A percentile compares a stretch with the other conserved stretches of the same genome.
These are phyloP conservation scores for Turdus rufiventris DNA, from an alignment of 2,113 vertebrate genomes.

Conservation along the genomic window DNA sequence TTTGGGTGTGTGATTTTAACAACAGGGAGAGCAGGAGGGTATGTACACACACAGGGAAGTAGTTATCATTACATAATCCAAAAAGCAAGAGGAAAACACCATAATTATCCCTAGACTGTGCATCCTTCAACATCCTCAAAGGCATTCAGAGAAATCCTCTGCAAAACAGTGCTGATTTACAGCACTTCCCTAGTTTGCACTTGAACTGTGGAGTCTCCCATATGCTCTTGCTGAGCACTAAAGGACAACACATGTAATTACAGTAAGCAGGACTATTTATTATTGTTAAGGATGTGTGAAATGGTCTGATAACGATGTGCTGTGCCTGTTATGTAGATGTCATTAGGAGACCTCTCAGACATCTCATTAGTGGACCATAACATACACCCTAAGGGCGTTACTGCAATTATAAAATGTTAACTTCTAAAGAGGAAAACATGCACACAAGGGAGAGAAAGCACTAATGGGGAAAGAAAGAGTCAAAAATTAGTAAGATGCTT, in stretches of 20 bases:
- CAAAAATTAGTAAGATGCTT: background rate
- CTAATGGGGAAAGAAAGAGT: background rate
- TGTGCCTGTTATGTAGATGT: background rate
- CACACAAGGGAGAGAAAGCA: background rate
- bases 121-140: background rate
- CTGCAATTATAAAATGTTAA: constrained; percentile 32
- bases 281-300: background rate
- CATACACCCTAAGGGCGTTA: constrained; percentile 3
- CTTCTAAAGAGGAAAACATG: background rate
- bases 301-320: background rate
- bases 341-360: constrained; percentile 25
- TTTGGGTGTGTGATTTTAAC: background rate
- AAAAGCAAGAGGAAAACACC: background rate
- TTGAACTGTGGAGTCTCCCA: background rate
- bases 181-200: background rate
- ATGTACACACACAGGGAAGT: fast-evolving
- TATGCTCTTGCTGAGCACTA: background rate
- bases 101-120: fast-evolving
- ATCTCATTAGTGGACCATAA: background rate
- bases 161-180: background rate
- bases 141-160: background rate
- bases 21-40: background rate
- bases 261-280: background rate
- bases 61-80: background rate
- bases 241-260: background rate